Conservation (phyloP, 2,797 vertebrate genomes). For the Semotilus atromaculatus region DNA sequence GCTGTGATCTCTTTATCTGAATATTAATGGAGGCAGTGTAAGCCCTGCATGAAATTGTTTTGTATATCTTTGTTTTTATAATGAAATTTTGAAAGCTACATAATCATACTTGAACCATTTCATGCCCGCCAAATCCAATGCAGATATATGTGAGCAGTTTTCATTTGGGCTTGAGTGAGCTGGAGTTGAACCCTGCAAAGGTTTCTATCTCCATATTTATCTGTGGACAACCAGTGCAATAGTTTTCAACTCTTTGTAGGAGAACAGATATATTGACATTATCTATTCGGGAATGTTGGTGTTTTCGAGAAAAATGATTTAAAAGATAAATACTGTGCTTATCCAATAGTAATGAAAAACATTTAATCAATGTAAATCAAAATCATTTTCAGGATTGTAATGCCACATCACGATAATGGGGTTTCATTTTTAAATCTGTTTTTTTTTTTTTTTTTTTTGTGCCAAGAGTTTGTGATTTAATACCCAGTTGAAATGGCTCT, state of each 20-base stretch:
- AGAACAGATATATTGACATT: slow-evolving; percentile 46
- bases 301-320: slow-evolving; percentile 25
- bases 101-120: slow-evolving; percentile 43
- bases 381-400: slow-evolving; percentile 48
- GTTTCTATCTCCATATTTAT: slow-evolving; percentile 44
- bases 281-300: slow-evolving; percentile 43
- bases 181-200: slow-evolving; percentile 33
- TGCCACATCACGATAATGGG: slow-evolving; percentile 17
- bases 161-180: slow-evolving; percentile 48
- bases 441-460: neutral
- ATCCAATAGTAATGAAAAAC: slow-evolving; percentile 41
- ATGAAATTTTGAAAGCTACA: slow-evolving; percentile 14
- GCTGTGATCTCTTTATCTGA: slow-evolving; percentile 19
- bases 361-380: slow-evolving; percentile 19
- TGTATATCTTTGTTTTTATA: slow-evolving; percentile 25
- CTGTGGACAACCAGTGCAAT: slow-evolving; percentile 64
- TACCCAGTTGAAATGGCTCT: neutral
- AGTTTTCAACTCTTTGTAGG: slow-evolving; percentile 56
- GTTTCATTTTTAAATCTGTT: neutral
- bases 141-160: slow-evolving; percentile 30
- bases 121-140: slow-evolving; percentile 33
- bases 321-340: slow-evolving; percentile 45
- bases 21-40: slow-evolving; percentile 23
- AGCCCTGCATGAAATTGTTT: slow-evolving; percentile 45
- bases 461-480: neutral